A percentile compares a stretch with the other conserved stretches of the same genome.
Evolutionary conservation across 53 echinoderm and acorn worm genomes (phyloP).

Genomic region (Hippasteria phrygiana): DNA sequence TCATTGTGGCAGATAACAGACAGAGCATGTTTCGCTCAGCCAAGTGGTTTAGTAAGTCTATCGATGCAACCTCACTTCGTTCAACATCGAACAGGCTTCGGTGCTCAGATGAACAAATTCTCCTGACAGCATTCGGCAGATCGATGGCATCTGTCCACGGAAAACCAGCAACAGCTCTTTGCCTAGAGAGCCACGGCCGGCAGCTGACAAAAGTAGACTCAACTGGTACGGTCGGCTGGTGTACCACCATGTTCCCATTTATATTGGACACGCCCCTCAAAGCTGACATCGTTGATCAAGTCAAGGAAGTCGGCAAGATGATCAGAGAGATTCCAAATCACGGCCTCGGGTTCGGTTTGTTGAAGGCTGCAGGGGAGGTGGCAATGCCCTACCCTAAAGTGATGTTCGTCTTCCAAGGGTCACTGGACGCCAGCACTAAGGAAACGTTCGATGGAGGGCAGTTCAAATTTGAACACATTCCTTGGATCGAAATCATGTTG

Average conservation of each 20-base stretch:
- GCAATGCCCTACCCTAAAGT: constrained; percentile 18
- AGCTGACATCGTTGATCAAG: constrained; percentile 13
- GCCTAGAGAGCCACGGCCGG: constrained; percentile 37
- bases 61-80: constrained; percentile 19
- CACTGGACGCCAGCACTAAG: constrained; percentile 43
- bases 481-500: constrained; percentile 41
- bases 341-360: constrained; percentile 28
- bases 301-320: background rate
- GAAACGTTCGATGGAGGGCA: constrained; percentile 28
- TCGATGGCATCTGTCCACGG: constrained; percentile 22
- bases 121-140: constrained; percentile 38
- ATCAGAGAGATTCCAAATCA: constrained; percentile 33
- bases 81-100: constrained; percentile 19
- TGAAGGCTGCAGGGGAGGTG: constrained; percentile 28
- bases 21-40: constrained; percentile 25
- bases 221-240: constrained; percentile 44
- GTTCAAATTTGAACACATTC: constrained; percentile 44
- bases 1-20: constrained; percentile 6
- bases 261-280: constrained; percentile 20
- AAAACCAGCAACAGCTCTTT: constrained; percentile 13
- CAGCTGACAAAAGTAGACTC: constrained; percentile 27
- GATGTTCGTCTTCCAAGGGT: constrained; percentile 51
- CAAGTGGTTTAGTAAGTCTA: constrained; percentile 27
- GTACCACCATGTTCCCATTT: constrained; percentile 16
- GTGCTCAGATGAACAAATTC: constrained; percentile 48